Conservation (phyloP, 2,888 invertebrate genomes). For the Hemaris fuciformis region DNA sequence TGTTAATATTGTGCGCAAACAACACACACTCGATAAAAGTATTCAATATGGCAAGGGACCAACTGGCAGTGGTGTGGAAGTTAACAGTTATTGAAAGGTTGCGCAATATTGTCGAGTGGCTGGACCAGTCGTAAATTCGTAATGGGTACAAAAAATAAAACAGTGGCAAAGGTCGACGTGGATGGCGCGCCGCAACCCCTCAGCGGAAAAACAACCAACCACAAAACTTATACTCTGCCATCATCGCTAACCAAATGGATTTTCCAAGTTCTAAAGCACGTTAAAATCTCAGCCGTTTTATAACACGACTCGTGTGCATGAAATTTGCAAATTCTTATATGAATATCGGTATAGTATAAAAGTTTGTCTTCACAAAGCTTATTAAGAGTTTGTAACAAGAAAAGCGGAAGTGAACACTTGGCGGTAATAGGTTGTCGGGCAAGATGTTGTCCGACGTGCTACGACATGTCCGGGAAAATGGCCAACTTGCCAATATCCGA, state of each 20-base stretch:
- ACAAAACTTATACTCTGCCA: slow-evolving; percentile 57
- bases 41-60: slow-evolving; percentile 72
- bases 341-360: slow-evolving; percentile 21
- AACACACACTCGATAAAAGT: slow-evolving; percentile 61
- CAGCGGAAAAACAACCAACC: slow-evolving; percentile 68
- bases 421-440: slow-evolving; percentile 73
- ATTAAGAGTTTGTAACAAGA: slow-evolving; percentile 54
- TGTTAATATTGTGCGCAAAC: slow-evolving; percentile 28
- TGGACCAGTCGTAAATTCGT: slow-evolving; percentile 76
- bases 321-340: slow-evolving; percentile 19
- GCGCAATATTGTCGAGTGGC: slow-evolving; percentile 79
- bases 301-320: slow-evolving; percentile 9
- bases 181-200: slow-evolving; percentile 39
- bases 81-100: slow-evolving; percentile 80
- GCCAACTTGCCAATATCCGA: slow-evolving; percentile 74
- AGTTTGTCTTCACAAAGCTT: slow-evolving; percentile 41
- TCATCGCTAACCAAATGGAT: slow-evolving; percentile 61
- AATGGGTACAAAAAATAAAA: slow-evolving; percentile 79
- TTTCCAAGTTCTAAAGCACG: slow-evolving; percentile 58
- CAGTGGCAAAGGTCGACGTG: slow-evolving; percentile 51
- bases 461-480: slow-evolving; percentile 56
- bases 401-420: slow-evolving; percentile 60
- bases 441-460: slow-evolving; percentile 67
- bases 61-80: slow-evolving; percentile 50
- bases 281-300: slow-evolving; percentile 14